Evolutionary conservation across 30 jellyfish, hydroid and myxozoan species (phyloP), one percentile per base, ranked within the genome.

Genomic region (Aurelia sp.): DNA sequence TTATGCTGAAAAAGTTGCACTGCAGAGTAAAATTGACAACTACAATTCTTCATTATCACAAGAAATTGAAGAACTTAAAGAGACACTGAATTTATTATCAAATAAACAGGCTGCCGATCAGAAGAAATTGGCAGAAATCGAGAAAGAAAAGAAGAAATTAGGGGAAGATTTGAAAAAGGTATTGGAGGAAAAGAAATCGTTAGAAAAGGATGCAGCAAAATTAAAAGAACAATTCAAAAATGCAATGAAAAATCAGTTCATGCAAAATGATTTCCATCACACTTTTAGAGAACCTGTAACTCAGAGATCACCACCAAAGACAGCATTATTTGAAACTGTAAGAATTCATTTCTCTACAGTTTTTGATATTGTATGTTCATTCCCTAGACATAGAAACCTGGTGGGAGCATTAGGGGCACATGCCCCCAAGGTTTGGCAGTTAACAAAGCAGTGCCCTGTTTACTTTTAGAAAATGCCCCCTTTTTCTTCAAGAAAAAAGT

Each of bases 61-160:
- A 72, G 94, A 85, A 59, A 65, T 85, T 16, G 88, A 60, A 19
- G 82, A 72, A 33, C 72, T 85, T n/a, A 85, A 85, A 53, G 82
- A 85, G 50, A 85, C 76, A 9, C 21, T 85, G 63, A 63, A 72
- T 17, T 21, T 31, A 20, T 75, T 75, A 33, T 38, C 88, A 33
- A 47, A 31, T 8, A 73, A 74, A 16, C 88, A 75, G 19, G 68
- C 38, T 18, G 68, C 38, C 13, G 88, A 72, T 61, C 88, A 72
- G 77, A 73, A 63, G 64, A 62, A 85, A 24, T 38, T 85, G 11
- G 0, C 75, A 13, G 88, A 85, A 60, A 5, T 63, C 3, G 77
- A 73, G 10, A 44, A 47, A 31, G 81, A 73, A 63, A 85, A 73
- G 68, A 73, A 63, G 12, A 65, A 73, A 30, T 20, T 85, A 13